Evolutionary conservation across 2,888 invertebrate species (phyloP), one percentile per base, ranked within the genome.

Genomic region (Acanthosepion lycidas): DNA sequence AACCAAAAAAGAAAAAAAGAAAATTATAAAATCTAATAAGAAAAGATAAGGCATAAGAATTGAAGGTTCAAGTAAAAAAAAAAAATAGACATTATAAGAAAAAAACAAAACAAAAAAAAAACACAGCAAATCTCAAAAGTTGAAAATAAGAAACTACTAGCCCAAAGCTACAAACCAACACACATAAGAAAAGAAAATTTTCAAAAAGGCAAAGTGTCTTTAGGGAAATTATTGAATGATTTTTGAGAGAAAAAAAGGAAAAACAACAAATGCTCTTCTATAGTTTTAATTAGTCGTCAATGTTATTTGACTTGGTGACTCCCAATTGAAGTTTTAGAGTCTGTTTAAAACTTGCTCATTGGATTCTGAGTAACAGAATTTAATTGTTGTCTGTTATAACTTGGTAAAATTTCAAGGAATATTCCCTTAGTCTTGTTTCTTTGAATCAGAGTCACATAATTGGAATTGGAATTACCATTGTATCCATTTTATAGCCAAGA

Each of bases 161-260:
- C 78, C 78, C 78, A 78, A n/a, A 78, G 78, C n/a, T 12, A 78
- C n/a, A 33, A 78, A 78, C 0, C 5, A n/a, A 78, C 5, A 12
- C n/a, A 9, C n/a, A 78, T 12, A 78, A n/a, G 18, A 78, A 78
- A 42, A 42, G 42, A 42, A 78, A n/a, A n/a, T 12, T 78, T 6
- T 6, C n/a, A 33, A 33, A 78, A 78, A 18, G 78, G 8, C n/a
- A 78, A 33, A 15, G 15, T 15, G 78, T 78, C 78, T 78, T n/a
- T n/a, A n/a, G 78, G 78, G 78, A 78, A 78, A 78, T 78, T 78
- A 78, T n/a, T 78, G 78, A 78, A 78, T n/a, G 78, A 33, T 78
- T 78, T 78, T 78, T 33, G 3, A 78, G 78, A 33, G 4, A 78
- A 78, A n/a, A 78, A 78, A 78, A n/a, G 20, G 8, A 78, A 28